phyloP scores from a whole-genome alignment of 2,113 vertebrate species.

The Raja brachyura region DNA sequence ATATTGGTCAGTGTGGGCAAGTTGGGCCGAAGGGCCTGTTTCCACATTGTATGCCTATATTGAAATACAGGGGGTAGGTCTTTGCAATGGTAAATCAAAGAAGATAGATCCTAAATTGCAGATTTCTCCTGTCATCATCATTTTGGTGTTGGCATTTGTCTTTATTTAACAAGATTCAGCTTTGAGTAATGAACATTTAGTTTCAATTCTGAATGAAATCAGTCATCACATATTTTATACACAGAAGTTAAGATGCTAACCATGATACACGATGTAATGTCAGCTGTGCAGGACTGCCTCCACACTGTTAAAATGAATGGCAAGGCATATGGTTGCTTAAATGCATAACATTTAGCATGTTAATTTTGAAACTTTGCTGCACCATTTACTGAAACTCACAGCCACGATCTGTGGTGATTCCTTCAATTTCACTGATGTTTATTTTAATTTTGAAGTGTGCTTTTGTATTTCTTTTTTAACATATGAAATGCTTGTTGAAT shows the following conservation, averaged over 20 bases:
- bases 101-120: background rate
- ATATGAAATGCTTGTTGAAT: too few relatives aligned
- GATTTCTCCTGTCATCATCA: constrained; percentile 13
- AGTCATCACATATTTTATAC: background rate
- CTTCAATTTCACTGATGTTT: background rate
- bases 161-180: background rate
- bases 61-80: background rate
- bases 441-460: background rate
- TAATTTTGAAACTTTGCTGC: background rate
- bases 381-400: background rate
- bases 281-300: background rate
- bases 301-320: background rate
- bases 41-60: too few relatives aligned
- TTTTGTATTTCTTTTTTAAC: too few relatives aligned
- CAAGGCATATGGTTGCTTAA: background rate
- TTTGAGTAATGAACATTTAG: background rate
- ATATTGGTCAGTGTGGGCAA: too few relatives aligned
- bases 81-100: background rate
- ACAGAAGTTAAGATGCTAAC: background rate
- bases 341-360: background rate
- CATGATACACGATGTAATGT: background rate
- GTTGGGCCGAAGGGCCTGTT: too few relatives aligned
- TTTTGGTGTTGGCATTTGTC: background rate
- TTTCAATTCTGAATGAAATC: background rate
- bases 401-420: background rate